A percentile compares a stretch with the other conserved stretches of the same genome.
These are phyloP conservation scores for Caenorhabditis becei DNA, from an alignment of 2,888 invertebrate genomes.

Conservation along the genomic window DNA sequence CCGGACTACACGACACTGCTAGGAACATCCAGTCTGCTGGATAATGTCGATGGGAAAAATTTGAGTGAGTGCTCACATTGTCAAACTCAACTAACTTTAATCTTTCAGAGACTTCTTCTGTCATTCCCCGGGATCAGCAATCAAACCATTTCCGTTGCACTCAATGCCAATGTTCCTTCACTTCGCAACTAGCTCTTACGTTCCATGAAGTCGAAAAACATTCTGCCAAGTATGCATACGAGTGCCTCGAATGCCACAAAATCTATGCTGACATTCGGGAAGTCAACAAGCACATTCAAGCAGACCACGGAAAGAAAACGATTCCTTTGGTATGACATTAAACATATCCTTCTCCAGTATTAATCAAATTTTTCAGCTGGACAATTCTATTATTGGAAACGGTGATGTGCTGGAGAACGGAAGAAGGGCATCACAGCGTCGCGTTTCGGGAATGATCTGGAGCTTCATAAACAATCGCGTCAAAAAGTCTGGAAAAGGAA, in stretches of 20 bases:
- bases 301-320: constrained; percentile 1
- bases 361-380: constrained; percentile 11
- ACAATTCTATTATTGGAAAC: constrained; percentile 15
- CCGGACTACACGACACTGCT: not conserved
- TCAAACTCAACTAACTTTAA: too few relatives aligned
- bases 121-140: constrained; percentile 18
- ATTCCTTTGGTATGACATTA: constrained; percentile 20
- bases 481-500: not conserved
- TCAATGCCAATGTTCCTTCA: constrained; percentile 9
- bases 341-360: not conserved
- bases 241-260: constrained; percentile 1
- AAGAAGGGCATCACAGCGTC: constrained; percentile 8
- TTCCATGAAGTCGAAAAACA: constrained; percentile 45
- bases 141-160: constrained; percentile 18
- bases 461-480: constrained; percentile 25
- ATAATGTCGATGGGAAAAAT: not conserved
- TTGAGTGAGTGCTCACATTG: too few relatives aligned
- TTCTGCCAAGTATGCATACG: constrained; percentile 4
- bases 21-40: too few relatives aligned
- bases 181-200: constrained; percentile 22
- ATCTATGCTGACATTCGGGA: constrained; percentile 5
- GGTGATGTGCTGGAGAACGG: not conserved
- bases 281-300: not conserved
- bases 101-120: constrained; percentile 9
- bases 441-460: constrained; percentile 32